Base-by-base conservation (phyloP, 2,113 vertebrate genomes). In the Larimichthys crocea region DNA sequence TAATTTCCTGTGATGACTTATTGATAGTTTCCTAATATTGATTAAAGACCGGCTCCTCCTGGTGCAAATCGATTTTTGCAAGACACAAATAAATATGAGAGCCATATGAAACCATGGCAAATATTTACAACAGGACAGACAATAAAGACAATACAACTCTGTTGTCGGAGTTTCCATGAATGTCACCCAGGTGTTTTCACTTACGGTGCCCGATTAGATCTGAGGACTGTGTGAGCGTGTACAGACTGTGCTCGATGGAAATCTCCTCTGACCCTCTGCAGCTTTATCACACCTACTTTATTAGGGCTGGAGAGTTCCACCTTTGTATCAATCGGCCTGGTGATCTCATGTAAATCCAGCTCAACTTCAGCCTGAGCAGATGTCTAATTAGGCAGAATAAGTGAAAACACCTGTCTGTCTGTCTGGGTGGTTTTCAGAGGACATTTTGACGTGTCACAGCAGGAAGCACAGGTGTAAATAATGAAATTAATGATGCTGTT, bases 311-410 rank as follows among this genome's bases (percentile, higher is more conserved):
- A 62, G 24, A 52, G 46, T 19, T 52, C 17, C 52, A 71, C 10
- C 11, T 62, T 68, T 8, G 40, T 70, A 48, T 70, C 19, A 65
- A 75, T 70, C 65, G 64, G 17, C 14, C 11, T 14, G 14, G 42
- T 26, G 57, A 35, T 10, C 10, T 76, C 9, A 17, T 17, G 10
- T 52, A 20, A 77, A 60, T 40, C 14, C 20, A 50, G 31, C 50
- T 56, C 42, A 66, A 10, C 62, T 61, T 74, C 11, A 60, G 67
- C 59, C 48, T 44, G 15, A 70, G 55, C 42, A 60, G 56, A 83
- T 65, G 26, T 80, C 0, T 24, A 69, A 69, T 53, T 52, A 71
- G 9, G 9, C 15, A 50, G 16, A 50, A 71, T 65, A 49, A 63
- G 14, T 56, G 55, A 78, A 66, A 20, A 74, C 46, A 67, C 59